Conservation (phyloP, 2,888 invertebrate genomes). For the Cantharis nigra region DNA sequence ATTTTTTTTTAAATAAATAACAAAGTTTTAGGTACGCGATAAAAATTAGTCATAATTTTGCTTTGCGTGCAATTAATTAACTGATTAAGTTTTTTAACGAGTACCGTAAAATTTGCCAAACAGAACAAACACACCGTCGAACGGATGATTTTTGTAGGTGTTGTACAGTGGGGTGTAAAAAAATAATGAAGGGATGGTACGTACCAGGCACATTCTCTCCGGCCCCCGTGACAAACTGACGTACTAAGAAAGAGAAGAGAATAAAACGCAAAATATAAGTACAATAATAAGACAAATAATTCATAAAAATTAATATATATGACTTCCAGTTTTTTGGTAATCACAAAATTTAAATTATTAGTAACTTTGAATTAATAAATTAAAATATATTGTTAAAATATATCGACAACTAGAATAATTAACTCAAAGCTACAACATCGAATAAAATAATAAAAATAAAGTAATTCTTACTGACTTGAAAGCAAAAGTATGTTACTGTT, state of each 20-base stretch:
- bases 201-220: slow-evolving; percentile 60
- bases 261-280: slow-evolving; percentile 58
- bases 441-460: slow-evolving; percentile 51
- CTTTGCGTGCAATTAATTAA: neutral
- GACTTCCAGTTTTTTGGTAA: slow-evolving; percentile 23
- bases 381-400: slow-evolving; percentile 23
- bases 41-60: slow-evolving; percentile 21
- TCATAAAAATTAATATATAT: slow-evolving; percentile 33
- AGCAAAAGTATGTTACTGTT: slow-evolving; percentile 54
- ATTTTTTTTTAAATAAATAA: slow-evolving; percentile 9
- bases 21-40: slow-evolving; percentile 17
- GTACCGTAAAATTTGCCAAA: slow-evolving; percentile 42
- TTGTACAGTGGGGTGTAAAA: slow-evolving; percentile 54
- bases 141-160: slow-evolving; percentile 51
- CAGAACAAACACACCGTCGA: slow-evolving; percentile 56
- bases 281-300: slow-evolving; percentile 56
- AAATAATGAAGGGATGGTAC: slow-evolving; percentile 53
- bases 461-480: slow-evolving; percentile 49
- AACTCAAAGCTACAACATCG: slow-evolving; percentile 52
- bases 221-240: slow-evolving; percentile 60
- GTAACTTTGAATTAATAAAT: slow-evolving; percentile 50
- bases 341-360: slow-evolving; percentile 38
- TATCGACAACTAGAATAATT: slow-evolving; percentile 20
- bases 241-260: slow-evolving; percentile 59
- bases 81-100: slow-evolving; percentile 17